A percentile compares a stretch with the other conserved stretches of the same genome.
Evolutionary conservation across 2,888 invertebrate genomes (phyloP).

Genomic region (Coecobrya sp.): DNA sequence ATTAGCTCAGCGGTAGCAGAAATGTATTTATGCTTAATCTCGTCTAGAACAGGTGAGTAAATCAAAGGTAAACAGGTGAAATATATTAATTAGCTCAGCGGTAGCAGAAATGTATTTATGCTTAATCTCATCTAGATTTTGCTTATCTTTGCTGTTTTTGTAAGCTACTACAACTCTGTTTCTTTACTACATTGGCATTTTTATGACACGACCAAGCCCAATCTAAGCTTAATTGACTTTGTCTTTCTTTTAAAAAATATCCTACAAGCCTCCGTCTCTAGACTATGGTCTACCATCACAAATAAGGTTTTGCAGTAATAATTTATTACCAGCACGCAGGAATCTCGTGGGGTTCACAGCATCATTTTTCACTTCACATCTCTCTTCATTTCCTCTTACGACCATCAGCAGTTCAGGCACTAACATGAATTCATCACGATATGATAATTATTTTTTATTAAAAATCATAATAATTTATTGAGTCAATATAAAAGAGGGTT

Average conservation of each 20-base stretch:
- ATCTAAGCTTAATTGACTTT: constrained; percentile 49
- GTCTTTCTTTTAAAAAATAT: neutral
- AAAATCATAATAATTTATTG: neutral
- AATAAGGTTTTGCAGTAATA: neutral
- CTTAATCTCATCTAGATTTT: too few relatives aligned
- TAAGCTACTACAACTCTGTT: too few relatives aligned
- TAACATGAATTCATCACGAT: neutral
- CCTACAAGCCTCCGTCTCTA: neutral
- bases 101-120: neutral
- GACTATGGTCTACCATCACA: neutral
- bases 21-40: too few relatives aligned
- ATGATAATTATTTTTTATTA: neutral
- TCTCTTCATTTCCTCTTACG: constrained; percentile 14
- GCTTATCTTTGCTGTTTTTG: too few relatives aligned
- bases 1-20: constrained; percentile 26
- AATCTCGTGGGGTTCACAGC: constrained; percentile 4
- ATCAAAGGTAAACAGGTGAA: constrained; percentile 7
- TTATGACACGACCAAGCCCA: constrained; percentile 47
- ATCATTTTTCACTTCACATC: constrained; percentile 21
- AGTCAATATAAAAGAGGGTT: neutral
- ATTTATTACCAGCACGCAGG: neutral
- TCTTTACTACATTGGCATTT: constrained; percentile 32
- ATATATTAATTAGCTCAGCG: constrained; percentile 37
- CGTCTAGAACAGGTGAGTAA: neutral
- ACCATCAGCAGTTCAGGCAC: neutral